Evolutionary conservation across 2,888 invertebrate species (phyloP), one percentile per base, ranked within the genome.

Genomic region (Heliconius aoede): DNA sequence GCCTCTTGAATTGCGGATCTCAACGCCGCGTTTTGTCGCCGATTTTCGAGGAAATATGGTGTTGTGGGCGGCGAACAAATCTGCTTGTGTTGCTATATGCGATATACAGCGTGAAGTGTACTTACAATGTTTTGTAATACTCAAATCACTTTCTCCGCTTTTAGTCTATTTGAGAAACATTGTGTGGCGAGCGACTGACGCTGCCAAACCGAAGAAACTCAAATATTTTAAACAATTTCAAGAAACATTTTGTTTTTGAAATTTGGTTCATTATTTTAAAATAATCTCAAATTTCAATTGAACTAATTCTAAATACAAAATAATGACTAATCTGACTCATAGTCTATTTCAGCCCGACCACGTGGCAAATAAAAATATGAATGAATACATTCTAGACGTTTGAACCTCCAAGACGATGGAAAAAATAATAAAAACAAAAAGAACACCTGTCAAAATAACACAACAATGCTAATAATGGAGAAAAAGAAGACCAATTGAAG

Each of bases 381-480:
- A 64, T 62, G 32, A 62, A 62, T 71, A 36, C 24, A 51, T 55
- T 11, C 30, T n/a, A 71, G 32, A 36, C 32, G 15, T 9, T 36
- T 7, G 21, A 60, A 26, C 32, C n/a, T 55, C 21, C 21, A 36
- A 26, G 26, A 60, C 15, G 60, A 28, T 26, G 26, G 40, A 18
- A 60, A n/a, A n/a, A n/a, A n/a, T n/a, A n/a, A 28, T 21, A 72
- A n/a, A 51, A 69, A 64, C 55, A 58, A 36, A 26, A 62, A 21
- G n/a, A 72, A 28, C 79, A 75, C 30, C 76, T 77, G 80, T 80
- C 79, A 73, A 71, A 80, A 75, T 71, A 72, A 67, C 28, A 69
- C 72, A 55, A 78, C 76, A 62, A 77, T 58, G 40, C 40, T 30
- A 69, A 71, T 71, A 69, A 69, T 69, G 69, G 55, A 55, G 32